Conservation (phyloP, 2,113 vertebrate species). For the Microcebus lehilahytsara region DNA sequence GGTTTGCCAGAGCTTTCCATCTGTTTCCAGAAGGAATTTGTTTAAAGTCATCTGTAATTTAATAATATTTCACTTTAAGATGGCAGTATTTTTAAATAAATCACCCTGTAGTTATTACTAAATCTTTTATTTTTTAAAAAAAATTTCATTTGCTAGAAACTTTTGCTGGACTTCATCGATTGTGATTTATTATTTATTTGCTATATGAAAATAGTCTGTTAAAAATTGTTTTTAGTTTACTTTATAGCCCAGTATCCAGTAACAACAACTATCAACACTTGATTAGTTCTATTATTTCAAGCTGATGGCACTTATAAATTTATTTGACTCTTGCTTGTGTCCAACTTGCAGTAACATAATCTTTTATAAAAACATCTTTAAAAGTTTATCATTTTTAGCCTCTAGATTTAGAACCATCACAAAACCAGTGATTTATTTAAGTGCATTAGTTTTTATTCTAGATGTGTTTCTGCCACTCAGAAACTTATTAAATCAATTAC, state of each 20-base stretch:
- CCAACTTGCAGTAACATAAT: not conserved
- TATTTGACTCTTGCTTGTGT: conserved; percentile 22
- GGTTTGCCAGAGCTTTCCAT: not conserved
- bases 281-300: not conserved
- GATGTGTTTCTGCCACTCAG: not conserved
- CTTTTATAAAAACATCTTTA: not conserved
- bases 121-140: conserved; percentile 5
- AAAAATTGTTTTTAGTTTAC: not conserved
- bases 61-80: conserved; percentile 37
- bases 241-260: not conserved
- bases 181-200: not conserved
- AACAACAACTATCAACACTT: not conserved
- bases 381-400: not conserved
- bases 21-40: not conserved
- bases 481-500: not conserved
- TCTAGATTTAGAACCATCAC: not conserved
- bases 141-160: not conserved
- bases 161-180: not conserved
- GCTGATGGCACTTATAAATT: not conserved
- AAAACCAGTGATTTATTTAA: conserved; percentile 35
- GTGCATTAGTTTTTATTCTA: conserved; percentile 36
- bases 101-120: not conserved
- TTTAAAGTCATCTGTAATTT: conserved; percentile 31
- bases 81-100: conserved; percentile 38
- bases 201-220: not conserved